Evolutionary conservation across 2,888 invertebrate genomes (phyloP).

Genomic region (Hartigia nigra): DNA sequence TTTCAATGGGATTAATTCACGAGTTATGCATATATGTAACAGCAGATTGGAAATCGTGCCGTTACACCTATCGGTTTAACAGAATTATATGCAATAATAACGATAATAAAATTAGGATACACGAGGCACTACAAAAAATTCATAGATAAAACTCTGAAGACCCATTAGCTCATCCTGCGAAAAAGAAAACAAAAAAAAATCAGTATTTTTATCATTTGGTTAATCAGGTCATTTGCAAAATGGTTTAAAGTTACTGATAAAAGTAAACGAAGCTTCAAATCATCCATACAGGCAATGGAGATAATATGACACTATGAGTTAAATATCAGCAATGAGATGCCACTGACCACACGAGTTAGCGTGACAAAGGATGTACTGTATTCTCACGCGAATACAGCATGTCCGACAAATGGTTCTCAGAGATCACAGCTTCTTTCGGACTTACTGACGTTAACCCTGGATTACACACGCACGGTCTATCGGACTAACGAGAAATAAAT

Average conservation of each 20-base stretch:
- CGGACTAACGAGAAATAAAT: too few species aligned
- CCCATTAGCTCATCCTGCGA: neutral
- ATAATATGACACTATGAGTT: neutral
- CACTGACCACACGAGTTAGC: neutral
- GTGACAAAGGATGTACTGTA: too few species aligned
- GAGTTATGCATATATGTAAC: constrained; percentile 4
- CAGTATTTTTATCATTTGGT: neutral
- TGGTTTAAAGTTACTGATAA: neutral
- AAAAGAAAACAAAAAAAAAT: neutral
- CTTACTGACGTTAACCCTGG: neutral
- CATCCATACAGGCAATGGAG: neutral
- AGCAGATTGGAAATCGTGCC: neutral
- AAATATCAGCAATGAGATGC: neutral
- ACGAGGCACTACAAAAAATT: neutral
- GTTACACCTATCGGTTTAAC: neutral
- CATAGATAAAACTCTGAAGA: neutral
- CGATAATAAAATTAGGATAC: neutral
- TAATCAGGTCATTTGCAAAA: neutral
- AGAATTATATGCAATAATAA: neutral
- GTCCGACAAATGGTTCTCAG: neutral
- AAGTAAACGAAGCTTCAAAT: neutral
- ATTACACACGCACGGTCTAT: too few species aligned
- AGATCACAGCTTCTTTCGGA: neutral
- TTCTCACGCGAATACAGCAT: neutral
- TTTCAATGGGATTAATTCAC: constrained; percentile 52